A percentile compares a stretch with the other conserved stretches of the same genome.
These are phyloP conservation scores for Araneus ventricosus DNA, from an alignment of 1,140 invertebrate species.

Conservation along the genomic window DNA sequence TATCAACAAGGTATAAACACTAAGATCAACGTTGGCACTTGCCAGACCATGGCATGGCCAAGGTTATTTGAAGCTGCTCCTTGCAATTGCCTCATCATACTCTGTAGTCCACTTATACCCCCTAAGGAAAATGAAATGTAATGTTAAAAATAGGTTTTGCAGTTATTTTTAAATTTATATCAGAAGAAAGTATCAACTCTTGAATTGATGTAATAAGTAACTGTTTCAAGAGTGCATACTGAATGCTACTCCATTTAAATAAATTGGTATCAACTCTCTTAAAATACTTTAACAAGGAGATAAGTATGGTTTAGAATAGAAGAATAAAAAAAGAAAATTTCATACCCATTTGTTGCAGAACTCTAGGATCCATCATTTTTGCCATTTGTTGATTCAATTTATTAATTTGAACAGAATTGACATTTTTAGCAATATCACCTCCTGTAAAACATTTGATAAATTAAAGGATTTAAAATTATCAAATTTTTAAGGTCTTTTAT, in stretches of 20 bases:
- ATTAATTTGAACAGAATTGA: slow-evolving; percentile 98
- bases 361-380: slow-evolving; percentile 99
- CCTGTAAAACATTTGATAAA: slow-evolving; percentile 81
- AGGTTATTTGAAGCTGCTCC: slow-evolving; percentile 82
- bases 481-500: too few species aligned
- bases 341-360: slow-evolving; percentile 95
- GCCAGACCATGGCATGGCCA: slow-evolving; percentile 52
- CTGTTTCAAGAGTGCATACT: not conserved
- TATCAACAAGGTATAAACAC: not conserved
- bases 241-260: too few species aligned
- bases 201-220: too few species aligned
- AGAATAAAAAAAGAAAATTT: not conserved
- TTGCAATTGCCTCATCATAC: slow-evolving; percentile 98
- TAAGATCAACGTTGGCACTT: slow-evolving; percentile 59
- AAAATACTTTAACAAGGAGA: not conserved
- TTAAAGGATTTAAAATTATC: not conserved
- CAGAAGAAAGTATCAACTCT: too few species aligned
- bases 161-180: too few species aligned
- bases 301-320: not conserved
- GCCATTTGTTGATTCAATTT: slow-evolving; percentile 99
- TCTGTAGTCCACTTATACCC: slow-evolving; percentile 97
- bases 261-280: too few species aligned
- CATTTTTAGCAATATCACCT: slow-evolving; percentile 99
- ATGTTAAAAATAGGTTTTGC: not conserved
- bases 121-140: slow-evolving; percentile 84